These are phyloP conservation scores for Phrynocephalus versicolor DNA, from an alignment of 2,113 vertebrate genomes.

Conservation along the genomic window DNA sequence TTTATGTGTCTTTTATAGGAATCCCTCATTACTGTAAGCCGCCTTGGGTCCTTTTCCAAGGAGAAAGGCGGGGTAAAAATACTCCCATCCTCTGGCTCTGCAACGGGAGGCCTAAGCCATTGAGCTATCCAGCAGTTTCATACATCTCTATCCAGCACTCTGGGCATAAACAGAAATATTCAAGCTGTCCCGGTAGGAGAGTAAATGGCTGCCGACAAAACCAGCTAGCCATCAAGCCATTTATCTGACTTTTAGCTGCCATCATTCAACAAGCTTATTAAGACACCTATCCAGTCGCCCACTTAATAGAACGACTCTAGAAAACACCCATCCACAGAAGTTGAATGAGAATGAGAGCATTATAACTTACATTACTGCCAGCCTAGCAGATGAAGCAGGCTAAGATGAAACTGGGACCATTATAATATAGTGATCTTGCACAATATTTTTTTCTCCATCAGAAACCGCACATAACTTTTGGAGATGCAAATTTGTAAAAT, in stretches of 20 bases:
- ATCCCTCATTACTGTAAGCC: too few species aligned
- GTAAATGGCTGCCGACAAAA: conserved; percentile 72
- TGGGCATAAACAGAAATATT: conserved; percentile 46
- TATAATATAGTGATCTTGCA: conserved; percentile 68
- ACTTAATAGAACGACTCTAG: conserved; percentile 57
- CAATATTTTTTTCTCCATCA: conserved; percentile 69
- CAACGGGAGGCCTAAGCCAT: too few species aligned
- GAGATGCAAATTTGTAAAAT: conserved; percentile 80
- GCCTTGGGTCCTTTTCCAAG: too few species aligned
- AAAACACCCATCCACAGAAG: conserved; percentile 52
- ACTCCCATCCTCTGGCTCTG: too few species aligned
- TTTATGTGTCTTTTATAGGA: too few species aligned
- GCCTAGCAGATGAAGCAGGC: conserved; percentile 48
- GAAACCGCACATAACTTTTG: conserved; percentile 74
- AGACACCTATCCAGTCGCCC: conserved; percentile 57
- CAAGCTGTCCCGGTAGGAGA: conserved; percentile 39
- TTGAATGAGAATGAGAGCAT: conserved; percentile 55
- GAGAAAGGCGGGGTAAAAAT: too few species aligned
- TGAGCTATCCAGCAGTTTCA: too few species aligned
- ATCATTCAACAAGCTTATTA: conserved; percentile 58
- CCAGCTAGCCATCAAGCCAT: conserved; percentile 61
- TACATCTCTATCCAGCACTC: not conserved
- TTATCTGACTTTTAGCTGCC: conserved; percentile 41
- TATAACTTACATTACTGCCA: conserved; percentile 58
- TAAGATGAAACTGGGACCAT: conserved; percentile 49